Evolutionary conservation across 2,797 vertebrate genomes (phyloP), one percentile per base, ranked within the genome.

Genomic region (Amniataba percoides): DNA sequence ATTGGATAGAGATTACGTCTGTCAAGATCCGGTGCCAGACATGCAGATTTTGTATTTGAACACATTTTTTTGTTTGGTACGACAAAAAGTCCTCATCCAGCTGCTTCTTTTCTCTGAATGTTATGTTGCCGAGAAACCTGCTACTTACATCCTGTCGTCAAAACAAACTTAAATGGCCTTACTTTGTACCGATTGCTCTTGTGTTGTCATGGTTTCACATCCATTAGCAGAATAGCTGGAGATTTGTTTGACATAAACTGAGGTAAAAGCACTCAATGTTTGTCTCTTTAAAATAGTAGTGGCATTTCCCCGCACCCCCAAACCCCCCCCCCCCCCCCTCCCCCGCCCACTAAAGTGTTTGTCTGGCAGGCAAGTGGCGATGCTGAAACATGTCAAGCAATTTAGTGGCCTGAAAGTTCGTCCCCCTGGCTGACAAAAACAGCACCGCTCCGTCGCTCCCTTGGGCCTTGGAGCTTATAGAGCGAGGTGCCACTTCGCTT

Each of bases 161-260:
- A 88, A 91, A 87, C 88, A 89, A 85, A 91, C 89, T 88, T 88
- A 88, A 92, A 88, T 89, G 86, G 89, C 90, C 83, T 87, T 85
- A 85, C 92, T 93, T 89, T 90, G 82, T 65, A 1, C 80, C 88
- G 87, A 93, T 93, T 92, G 89, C 88, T 69, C 80, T 66, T 27
- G 39, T 34, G 93, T 93, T 90, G 91, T 91, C 92, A 94, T 93
- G 92, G 93, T 87, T 92, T 89, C 92, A 81, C 87, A 85, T 89
- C 91, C 91, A 94, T 94, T 94, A 94, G 88, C 56, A 52, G 90
- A 88, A 86, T 88, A 77, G 90, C 84, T 79, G 46, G 60, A 88
- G 89, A 90, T 91, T 88, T 91, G 87, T 91, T 92, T 93, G 93
- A 93, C 92, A 93, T 89, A 92, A 92, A 87, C 87, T 68, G 88